Conservation (phyloP, 2,113 vertebrate species). For the Sclerurus mexicanus region DNA sequence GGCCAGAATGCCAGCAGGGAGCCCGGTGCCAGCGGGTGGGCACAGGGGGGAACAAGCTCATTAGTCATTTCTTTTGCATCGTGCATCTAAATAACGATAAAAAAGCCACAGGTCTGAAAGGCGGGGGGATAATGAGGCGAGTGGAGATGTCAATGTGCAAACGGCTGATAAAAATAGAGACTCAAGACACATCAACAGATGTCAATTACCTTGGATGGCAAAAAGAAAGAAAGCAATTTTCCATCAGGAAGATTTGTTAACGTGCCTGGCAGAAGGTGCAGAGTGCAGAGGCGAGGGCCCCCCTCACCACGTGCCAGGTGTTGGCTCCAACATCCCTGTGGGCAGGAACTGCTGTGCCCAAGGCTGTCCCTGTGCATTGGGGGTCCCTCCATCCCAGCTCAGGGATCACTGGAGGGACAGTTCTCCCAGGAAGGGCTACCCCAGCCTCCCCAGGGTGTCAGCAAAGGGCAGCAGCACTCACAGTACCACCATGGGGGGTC, state of each 20-base stretch:
- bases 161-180: neutral
- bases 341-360: neutral
- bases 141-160: neutral
- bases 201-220: neutral
- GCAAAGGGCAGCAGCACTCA: neutral
- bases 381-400: neutral
- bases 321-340: neutral
- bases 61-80: neutral
- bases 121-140: neutral
- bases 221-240: neutral
- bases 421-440: neutral
- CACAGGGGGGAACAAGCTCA: neutral
- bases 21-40: neutral
- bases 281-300: neutral
- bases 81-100: neutral
- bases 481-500: accelerated
- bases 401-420: neutral
- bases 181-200: neutral
- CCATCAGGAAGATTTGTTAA: neutral
- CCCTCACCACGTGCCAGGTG: accelerated
- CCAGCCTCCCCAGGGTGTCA: neutral
- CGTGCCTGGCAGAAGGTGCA: neutral
- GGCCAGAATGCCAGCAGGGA: neutral
- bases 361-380: accelerated
- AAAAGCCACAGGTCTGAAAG: neutral